Percentiles rank a stretch among this genome's conserved stretches.
These are phyloP conservation scores for Xiphydria camelus DNA, from an alignment of 2,888 invertebrate species.

Conservation along the genomic window DNA sequence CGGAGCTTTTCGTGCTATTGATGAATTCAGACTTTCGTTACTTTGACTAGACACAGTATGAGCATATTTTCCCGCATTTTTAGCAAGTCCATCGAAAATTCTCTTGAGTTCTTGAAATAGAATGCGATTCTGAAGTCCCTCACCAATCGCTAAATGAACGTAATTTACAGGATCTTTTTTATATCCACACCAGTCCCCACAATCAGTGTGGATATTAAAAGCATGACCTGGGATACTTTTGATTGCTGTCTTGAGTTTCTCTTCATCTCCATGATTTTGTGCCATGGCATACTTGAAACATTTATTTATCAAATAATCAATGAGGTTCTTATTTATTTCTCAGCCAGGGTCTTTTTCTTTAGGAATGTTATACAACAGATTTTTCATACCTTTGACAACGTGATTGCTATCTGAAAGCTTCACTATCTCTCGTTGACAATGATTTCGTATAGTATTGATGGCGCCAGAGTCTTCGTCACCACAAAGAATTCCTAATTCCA, in stretches of 20 bases:
- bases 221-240: not conserved
- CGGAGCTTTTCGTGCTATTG: conserved; percentile 16
- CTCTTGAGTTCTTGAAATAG: conserved; percentile 2
- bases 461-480: conserved; percentile 21
- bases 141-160: not conserved
- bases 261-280: not conserved
- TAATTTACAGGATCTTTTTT: conserved; percentile 3
- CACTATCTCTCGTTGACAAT: conserved; percentile 2
- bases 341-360: conserved; percentile 6
- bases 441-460: conserved; percentile 8
- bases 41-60: conserved; percentile 12
- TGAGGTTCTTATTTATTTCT: not conserved
- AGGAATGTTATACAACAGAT: conserved; percentile 10
- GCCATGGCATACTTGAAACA: conserved; percentile 15
- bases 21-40: conserved; percentile 16
- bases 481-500: conserved; percentile 11
- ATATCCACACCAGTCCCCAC: conserved; percentile 3
- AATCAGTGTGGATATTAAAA: not conserved
- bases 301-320: conserved; percentile 17
- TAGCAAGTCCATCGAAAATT: conserved; percentile 5
- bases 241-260: not conserved
- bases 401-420: conserved; percentile 13
- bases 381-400: conserved; percentile 6
- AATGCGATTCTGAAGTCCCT: conserved; percentile 5
- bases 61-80: conserved; percentile 8